Conservation (phyloP, 2,797 vertebrate species). For the Meriones psammophilus region DNA sequence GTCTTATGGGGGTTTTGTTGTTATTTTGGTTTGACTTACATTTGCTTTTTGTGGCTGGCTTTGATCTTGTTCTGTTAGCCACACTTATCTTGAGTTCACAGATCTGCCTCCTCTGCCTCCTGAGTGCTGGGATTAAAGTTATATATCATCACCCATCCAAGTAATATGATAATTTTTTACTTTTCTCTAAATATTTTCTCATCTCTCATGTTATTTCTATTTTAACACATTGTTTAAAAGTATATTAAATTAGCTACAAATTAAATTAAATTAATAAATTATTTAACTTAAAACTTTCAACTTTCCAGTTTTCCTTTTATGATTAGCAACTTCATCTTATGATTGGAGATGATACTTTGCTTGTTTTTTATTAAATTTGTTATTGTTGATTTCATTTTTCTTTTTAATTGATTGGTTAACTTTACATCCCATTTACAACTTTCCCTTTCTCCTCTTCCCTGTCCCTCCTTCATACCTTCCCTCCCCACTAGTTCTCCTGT, state of each 20-base stretch:
- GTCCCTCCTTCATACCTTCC: too few species aligned
- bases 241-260: background rate
- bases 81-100: background rate
- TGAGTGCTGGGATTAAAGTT: background rate
- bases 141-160: background rate
- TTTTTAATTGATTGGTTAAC: too few species aligned
- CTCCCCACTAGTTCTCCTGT: too few species aligned
- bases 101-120: background rate
- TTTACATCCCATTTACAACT: too few species aligned
- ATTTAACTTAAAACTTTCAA: background rate
- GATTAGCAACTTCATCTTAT: background rate
- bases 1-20: background rate
- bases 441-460: too few species aligned
- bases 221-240: background rate
- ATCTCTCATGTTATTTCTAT: background rate
- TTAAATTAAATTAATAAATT: background rate
- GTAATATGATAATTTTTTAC: background rate
- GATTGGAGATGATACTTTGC: background rate
- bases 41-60: background rate
- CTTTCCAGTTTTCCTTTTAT: background rate
- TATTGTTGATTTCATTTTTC: background rate
- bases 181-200: background rate
- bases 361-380: background rate
- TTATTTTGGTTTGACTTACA: background rate
- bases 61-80: background rate